Conservation (phyloP, 30 jellyfish, hydroid and myxozoan genomes). For the Rhopilema esculentum region DNA sequence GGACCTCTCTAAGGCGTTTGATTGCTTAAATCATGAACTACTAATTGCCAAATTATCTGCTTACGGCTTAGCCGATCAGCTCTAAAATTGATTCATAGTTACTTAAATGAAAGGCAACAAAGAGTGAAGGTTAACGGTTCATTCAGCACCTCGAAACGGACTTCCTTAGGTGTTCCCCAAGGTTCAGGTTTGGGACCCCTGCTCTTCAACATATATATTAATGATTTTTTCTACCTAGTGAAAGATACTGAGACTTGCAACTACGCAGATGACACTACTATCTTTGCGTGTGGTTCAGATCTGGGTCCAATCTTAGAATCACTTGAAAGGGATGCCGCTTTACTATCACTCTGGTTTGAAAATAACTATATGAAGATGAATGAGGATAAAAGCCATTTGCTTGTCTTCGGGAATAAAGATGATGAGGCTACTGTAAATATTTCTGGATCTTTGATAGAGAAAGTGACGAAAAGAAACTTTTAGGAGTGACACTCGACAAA, state of each 20-base stretch:
- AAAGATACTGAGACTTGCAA: slow-evolving; percentile 45
- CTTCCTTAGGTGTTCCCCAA: slow-evolving; percentile 40
- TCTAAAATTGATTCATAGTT: slow-evolving; percentile 16
- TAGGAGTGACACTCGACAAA: slow-evolving; percentile 45
- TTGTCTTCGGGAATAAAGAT: slow-evolving; percentile 53
- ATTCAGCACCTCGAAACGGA: slow-evolving; percentile 17
- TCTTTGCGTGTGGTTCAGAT: no score
- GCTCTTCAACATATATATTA: not conserved
- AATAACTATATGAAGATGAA: no score
- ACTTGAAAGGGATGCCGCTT: no score
- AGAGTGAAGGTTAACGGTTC: slow-evolving; percentile 16
- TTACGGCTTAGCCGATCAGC: slow-evolving; percentile 43
- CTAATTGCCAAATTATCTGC: slow-evolving; percentile 42
- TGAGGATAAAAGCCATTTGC: slow-evolving; percentile 57
- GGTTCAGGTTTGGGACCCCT: slow-evolving; percentile 60
- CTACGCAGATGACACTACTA: no score
- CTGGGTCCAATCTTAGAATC: no score
- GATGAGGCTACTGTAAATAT: no score
- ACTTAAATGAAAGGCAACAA: slow-evolving; percentile 30
- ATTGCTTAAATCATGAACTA: slow-evolving; percentile 45
- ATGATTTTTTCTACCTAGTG: slow-evolving; percentile 40
- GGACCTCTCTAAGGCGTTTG: slow-evolving; percentile 53
- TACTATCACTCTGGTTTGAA: no score
- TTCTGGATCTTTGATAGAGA: no score
- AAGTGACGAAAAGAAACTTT: slow-evolving; percentile 35